Evolutionary conservation across 2,888 invertebrate genomes (phyloP), one percentile per base, ranked within the genome.

Genomic region (Arctia plantaginis): DNA sequence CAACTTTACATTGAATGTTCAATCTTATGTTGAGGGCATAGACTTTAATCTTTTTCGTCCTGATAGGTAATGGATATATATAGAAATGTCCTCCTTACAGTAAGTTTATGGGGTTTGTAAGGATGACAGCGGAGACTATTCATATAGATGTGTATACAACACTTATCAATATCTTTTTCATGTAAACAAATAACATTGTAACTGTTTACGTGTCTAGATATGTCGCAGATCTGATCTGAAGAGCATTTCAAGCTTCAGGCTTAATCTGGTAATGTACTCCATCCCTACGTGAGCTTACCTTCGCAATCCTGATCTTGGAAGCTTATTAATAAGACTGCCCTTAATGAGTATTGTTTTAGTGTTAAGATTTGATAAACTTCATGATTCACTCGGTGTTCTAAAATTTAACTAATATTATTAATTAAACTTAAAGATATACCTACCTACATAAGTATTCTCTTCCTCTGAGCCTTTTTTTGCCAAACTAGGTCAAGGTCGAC

Each of bases 1-100:
- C 64, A 35, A 13, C 44, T 30, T 41, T 12, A 15, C 30, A 65
- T 74, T 74, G 44, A 15, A 47, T 67, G 55, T 35, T 65, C 20
- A 66, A 39, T 39, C 65, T 66, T 66, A 39, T 39, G 39, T 2
- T 39, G 65, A 66, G 23, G 35, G 30, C 7, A 12, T 30, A 65
- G 20, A 23, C 3, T 65, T 35, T 8, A 35, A 18, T 66, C 18
- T 68, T 44, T 13, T 12, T 65, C 62, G 8, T 0, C 1, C 0
- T 0, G 30, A 0, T 62, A 71, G n/a, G n/a, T 41, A n/a, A 44
- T 33, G 0, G 15, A 66, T 39, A n/a, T 67, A 44, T 62, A 62
- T 15, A 62, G 30, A 30, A 30, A 30, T 18, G 30, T 30, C 18
- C 18, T 30, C 30, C 30, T 62, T 30, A 30, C 18, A 27, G 62